Conservation (phyloP, 1,140 invertebrate species). For the Colletes latitarsis region DNA sequence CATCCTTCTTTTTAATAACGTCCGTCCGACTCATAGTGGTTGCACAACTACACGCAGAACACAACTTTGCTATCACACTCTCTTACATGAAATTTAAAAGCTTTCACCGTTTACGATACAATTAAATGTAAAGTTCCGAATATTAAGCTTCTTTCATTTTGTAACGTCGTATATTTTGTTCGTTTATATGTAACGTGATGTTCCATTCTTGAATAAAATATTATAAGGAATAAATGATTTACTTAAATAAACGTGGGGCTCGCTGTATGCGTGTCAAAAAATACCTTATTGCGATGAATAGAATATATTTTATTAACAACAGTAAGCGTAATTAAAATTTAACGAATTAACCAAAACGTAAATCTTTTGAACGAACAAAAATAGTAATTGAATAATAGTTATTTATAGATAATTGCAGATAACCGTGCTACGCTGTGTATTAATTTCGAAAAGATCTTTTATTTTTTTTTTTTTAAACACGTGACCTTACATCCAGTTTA, state of each 20-base stretch:
- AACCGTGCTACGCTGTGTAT: too few relatives aligned
- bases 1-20: background rate
- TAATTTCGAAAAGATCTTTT: too few relatives aligned
- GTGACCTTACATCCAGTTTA: background rate
- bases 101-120: background rate
- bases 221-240: background rate
- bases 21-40: constrained; percentile 32
- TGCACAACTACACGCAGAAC: background rate
- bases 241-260: background rate
- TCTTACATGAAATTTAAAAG: background rate
- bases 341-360: too few relatives aligned
- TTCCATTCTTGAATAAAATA: background rate
- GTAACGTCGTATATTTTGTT: background rate
- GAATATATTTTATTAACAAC: too few relatives aligned
- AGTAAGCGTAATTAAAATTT: too few relatives aligned
- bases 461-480: background rate
- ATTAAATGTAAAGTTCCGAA: background rate
- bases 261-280: too few relatives aligned
- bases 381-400: too few relatives aligned
- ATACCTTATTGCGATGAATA: too few relatives aligned
- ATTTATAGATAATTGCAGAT: too few relatives aligned
- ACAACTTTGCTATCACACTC: background rate
- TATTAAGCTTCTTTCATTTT: background rate
- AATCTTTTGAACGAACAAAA: too few relatives aligned
- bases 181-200: background rate